A percentile compares a stretch with the other conserved stretches of the same genome.
phyloP scores from a whole-genome alignment of 2,888 invertebrate genomes.

The Apotomis turbidana region DNA sequence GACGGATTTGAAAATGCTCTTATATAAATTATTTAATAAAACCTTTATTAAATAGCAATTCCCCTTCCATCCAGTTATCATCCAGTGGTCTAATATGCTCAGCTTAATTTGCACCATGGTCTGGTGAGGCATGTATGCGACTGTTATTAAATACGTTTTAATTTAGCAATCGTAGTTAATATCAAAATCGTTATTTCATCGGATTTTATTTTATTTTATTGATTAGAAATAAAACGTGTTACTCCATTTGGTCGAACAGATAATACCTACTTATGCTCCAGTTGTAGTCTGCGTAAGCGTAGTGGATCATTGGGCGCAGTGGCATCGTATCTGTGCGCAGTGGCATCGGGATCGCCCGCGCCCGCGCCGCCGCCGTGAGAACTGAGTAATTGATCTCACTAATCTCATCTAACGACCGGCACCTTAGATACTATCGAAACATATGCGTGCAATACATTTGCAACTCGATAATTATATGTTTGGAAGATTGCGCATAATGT shows the following conservation, averaged over 20 bases:
- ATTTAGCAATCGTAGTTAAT: too few relatives aligned
- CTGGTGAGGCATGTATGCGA: too few relatives aligned
- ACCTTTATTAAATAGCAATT: too few relatives aligned
- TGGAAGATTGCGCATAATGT: slow-evolving; percentile 8
- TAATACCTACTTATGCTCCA: slow-evolving; percentile 25
- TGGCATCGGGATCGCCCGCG: slow-evolving; percentile 48
- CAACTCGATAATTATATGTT: slow-evolving; percentile 32
- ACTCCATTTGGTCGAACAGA: slow-evolving; percentile 5
- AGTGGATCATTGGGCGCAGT: slow-evolving; percentile 26
- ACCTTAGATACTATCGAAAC: slow-evolving; percentile 36
- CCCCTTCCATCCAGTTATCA: too few relatives aligned
- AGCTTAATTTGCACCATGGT: too few relatives aligned
- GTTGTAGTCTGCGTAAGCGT: slow-evolving; percentile 29
- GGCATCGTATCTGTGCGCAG: slow-evolving; percentile 42
- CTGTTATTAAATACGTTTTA: too few relatives aligned
- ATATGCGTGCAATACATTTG: slow-evolving; percentile 28
- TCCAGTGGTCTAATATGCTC: too few relatives aligned
- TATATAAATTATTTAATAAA: too few relatives aligned
- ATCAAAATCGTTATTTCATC: too few relatives aligned
- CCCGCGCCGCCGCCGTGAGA: slow-evolving; percentile 66
- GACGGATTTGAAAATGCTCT: too few relatives aligned
- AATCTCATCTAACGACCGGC: slow-evolving; percentile 67
- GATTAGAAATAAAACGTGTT: background rate
- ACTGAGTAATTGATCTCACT: slow-evolving; percentile 75
- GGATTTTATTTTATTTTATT: too few relatives aligned